These are phyloP conservation scores for Lagria hirta DNA, from an alignment of 2,888 invertebrate genomes.

Conservation along the genomic window DNA sequence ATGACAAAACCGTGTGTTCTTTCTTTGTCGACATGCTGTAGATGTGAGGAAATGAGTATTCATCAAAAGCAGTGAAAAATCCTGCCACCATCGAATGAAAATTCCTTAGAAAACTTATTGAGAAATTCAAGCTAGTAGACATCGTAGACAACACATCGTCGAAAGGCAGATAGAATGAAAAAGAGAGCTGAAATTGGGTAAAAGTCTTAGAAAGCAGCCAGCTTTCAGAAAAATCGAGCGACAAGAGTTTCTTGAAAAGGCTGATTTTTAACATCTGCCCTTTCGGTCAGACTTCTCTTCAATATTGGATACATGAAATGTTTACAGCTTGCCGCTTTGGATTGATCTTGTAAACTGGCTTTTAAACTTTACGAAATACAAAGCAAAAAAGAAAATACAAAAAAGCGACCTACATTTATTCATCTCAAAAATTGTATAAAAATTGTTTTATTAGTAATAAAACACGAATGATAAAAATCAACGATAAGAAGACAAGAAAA, in stretches of 20 bases:
- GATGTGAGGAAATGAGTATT: too few relatives aligned
- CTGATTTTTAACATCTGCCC: slow-evolving; percentile 35
- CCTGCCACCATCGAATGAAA: slow-evolving; percentile 30
- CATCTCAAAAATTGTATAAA: slow-evolving; percentile 12
- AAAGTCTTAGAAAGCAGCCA: slow-evolving; percentile 35
- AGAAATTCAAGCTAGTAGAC: slow-evolving; percentile 41
- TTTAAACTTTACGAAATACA: slow-evolving; percentile 36
- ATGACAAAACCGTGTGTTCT: too few relatives aligned
- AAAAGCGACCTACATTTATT: slow-evolving; percentile 20
- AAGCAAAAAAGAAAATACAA: too few relatives aligned
- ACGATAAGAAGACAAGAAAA: slow-evolving; percentile 25
- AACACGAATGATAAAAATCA: slow-evolving; percentile 8
- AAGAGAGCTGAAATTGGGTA: slow-evolving; percentile 39
- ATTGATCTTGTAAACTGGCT: slow-evolving; percentile 41
- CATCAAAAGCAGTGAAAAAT: too few relatives aligned
- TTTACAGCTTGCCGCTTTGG: slow-evolving; percentile 42
- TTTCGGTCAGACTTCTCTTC: slow-evolving; percentile 36
- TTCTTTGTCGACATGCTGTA: too few relatives aligned
- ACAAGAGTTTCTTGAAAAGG: slow-evolving; percentile 28
- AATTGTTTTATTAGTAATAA: slow-evolving; percentile 2
- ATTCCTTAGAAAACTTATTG: slow-evolving; percentile 39
- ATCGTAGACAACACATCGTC: slow-evolving; percentile 35
- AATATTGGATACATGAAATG: slow-evolving; percentile 45
- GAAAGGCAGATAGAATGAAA: slow-evolving; percentile 33
- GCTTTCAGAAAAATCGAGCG: slow-evolving; percentile 32